Conservation (phyloP, 2,113 vertebrate genomes). For the Phaethornis superciliosus region DNA sequence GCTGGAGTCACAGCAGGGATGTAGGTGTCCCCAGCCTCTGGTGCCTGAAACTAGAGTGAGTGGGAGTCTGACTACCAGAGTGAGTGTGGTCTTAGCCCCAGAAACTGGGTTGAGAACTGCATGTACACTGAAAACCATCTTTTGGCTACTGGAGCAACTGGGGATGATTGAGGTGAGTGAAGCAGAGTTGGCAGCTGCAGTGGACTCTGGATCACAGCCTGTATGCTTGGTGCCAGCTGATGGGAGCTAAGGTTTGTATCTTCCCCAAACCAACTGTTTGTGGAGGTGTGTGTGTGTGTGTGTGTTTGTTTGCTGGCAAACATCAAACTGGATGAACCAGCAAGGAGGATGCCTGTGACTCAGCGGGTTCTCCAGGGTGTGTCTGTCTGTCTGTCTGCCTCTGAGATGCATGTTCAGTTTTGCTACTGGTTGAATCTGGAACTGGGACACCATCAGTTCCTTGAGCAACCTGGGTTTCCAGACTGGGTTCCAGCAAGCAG, state of each 20-base stretch:
- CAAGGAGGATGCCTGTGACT: neutral
- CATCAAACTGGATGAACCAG: neutral
- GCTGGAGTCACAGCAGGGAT: neutral
- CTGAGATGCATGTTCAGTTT: neutral
- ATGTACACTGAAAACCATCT: neutral
- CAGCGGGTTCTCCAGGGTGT: neutral
- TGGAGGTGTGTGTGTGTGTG: no score
- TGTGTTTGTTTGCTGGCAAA: neutral
- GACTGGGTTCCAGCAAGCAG: neutral
- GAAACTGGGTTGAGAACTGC: neutral
- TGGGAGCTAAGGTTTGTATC: neutral
- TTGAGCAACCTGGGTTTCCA: neutral
- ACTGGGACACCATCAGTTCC: neutral
- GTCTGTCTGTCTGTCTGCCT: neutral
- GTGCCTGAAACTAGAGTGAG: neutral
- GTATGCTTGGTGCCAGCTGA: fast-evolving
- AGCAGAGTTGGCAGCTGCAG: neutral
- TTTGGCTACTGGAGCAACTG: no score
- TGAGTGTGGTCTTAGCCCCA: neutral
- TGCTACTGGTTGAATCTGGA: neutral
- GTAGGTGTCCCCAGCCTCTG: neutral
- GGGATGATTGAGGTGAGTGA: neutral
- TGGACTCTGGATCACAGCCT: neutral
- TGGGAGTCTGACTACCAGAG: neutral
- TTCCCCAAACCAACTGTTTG: neutral